Base-by-base conservation (phyloP, 2,888 invertebrate species). In the Idaea aversata region DNA sequence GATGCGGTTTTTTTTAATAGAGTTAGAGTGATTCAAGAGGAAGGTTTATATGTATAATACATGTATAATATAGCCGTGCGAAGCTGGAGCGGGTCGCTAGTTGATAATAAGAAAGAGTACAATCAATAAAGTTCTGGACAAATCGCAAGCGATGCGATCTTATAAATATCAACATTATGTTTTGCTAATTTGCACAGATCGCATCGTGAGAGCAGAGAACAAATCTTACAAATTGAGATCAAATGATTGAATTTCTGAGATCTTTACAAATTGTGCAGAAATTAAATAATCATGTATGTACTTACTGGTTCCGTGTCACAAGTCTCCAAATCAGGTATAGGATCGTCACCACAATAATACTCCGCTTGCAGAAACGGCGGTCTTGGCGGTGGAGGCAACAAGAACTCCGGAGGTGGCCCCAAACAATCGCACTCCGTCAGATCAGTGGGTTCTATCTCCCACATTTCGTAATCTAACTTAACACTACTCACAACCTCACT, bases 251-350 rank as follows among this genome's bases (percentile, higher is more conserved):
- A 57, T 59, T 15, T 57, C 61, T n/a, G 34, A 13, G 35, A 35
- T 15, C 35, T 10, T 59, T 25, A 36, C 5, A n/a, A 25, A 59
- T 34, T 15, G 38, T 1, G 7, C 5, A 16, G 34, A 34, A 13
- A 64, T 15, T 59, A 5, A 67, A 57, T 15, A 63, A 57, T 59
- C 64, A 61, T 5, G 16, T 35, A 68, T 66, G 61, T 34, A 94
- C 95, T 95, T 88, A 96, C 96, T 94, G 96, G 96, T 93, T 95
- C 94, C 78, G 95, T 95, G 85, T 96, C 95, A 88, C 96, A 96
- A 78, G 96, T 95, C 88, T 96, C 96, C 82, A 96, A 93, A 78
- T 95, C 95, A 65, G 95, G 94, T 78, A 96, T 93, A 61, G 95
- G 95, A 75, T 95, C 95, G 85, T 96, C 96, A 65, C 95, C 94